phyloP scores from a whole-genome alignment of 2,797 vertebrate genomes.

The Etheostoma perlongum region DNA sequence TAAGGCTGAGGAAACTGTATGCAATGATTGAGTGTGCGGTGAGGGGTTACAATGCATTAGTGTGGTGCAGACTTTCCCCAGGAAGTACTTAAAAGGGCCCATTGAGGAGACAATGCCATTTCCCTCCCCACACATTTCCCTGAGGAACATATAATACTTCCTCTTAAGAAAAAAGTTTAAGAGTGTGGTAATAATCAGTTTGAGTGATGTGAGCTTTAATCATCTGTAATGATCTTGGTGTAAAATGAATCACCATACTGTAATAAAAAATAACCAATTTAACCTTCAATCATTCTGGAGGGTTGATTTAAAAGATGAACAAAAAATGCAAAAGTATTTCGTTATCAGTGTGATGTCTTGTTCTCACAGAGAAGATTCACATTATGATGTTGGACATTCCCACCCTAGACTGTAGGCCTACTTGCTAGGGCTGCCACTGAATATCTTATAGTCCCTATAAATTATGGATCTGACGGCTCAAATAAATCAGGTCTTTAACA shows the following conservation, averaged over 20 bases:
- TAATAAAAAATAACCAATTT: background rate
- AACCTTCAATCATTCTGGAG: background rate
- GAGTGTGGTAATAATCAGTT: constrained; percentile 55
- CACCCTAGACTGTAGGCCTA: constrained; percentile 36
- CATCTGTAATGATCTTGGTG: constrained; percentile 5
- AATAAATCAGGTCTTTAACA: constrained; percentile 51
- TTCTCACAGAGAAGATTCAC: constrained; percentile 30
- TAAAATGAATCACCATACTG: background rate
- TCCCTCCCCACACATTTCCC: constrained; percentile 74
- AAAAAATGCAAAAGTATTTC: background rate
- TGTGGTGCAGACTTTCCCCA: constrained; percentile 80
- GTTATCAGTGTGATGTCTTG: constrained; percentile 7
- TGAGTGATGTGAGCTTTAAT: constrained; percentile 53
- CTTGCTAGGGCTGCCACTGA: constrained; percentile 53
- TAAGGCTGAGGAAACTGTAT: constrained; percentile 61
- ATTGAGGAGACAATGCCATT: constrained; percentile 78
- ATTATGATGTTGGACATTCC: constrained; percentile 44
- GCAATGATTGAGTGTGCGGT: constrained; percentile 62
- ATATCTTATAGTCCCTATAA: constrained; percentile 54
- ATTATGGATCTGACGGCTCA: constrained; percentile 65
- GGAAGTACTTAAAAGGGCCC: constrained; percentile 85
- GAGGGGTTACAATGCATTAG: constrained; percentile 76
- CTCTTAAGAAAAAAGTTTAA: constrained; percentile 59
- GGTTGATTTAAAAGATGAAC: background rate
- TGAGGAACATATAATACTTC: constrained; percentile 74